These are phyloP conservation scores for Limnothrissa miodon DNA, from an alignment of 2,113 vertebrate genomes.

Conservation along the genomic window DNA sequence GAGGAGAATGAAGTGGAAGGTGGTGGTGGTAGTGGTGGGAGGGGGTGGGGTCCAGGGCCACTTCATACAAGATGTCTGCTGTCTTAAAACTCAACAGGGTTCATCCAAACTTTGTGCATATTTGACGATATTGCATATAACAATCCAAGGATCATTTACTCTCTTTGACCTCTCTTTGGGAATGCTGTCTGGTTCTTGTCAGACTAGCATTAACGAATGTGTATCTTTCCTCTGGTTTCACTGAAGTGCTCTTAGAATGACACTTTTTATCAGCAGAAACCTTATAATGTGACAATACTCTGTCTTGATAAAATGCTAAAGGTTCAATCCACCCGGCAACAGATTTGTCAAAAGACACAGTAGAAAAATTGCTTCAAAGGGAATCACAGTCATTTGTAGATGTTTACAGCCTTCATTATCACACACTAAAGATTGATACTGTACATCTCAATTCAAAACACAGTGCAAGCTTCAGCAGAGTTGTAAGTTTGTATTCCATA, in stretches of 20 bases:
- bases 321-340: background rate
- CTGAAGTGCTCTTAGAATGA: background rate
- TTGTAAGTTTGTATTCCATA: background rate
- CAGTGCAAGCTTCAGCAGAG: background rate
- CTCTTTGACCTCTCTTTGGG: background rate
- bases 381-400: background rate
- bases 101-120: background rate
- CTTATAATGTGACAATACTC: background rate
- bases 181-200: background rate
- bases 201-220: background rate
- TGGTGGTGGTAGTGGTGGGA: too few species aligned
- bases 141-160: background rate
- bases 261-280: background rate
- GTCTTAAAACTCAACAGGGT: background rate
- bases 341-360: background rate
- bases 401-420: background rate
- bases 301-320: background rate
- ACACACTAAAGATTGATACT: too few species aligned
- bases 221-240: background rate
- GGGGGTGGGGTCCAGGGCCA: background rate
- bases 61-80: conserved; percentile 4
- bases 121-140: background rate
- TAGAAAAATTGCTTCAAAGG: background rate
- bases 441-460: background rate
- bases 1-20: background rate